These are phyloP conservation scores for Eidolon helvum DNA, from an alignment of 2,113 vertebrate species.

Conservation along the genomic window DNA sequence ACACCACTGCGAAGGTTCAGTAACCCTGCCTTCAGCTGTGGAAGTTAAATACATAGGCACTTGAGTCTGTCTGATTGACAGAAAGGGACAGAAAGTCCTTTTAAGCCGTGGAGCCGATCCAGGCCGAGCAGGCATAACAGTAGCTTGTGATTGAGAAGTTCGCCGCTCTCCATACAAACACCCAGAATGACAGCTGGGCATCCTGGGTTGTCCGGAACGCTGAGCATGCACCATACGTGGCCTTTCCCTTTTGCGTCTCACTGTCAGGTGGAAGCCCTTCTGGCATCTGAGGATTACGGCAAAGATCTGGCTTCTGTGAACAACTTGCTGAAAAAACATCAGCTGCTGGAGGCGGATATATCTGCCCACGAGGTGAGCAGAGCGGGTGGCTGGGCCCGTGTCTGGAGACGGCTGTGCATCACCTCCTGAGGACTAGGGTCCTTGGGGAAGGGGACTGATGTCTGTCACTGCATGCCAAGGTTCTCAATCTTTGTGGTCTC, in stretches of 20 bases:
- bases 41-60: too few relatives aligned
- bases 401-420: neutral
- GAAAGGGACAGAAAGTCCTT: neutral
- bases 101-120: too few relatives aligned
- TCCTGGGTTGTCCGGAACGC: neutral
- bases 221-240: rapidly evolving
- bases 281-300: conserved; percentile 98
- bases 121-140: too few relatives aligned
- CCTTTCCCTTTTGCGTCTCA: neutral
- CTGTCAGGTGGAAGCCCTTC: conserved; percentile 94
- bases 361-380: conserved; percentile 94
- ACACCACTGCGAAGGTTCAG: neutral
- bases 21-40: neutral
- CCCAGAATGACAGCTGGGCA: neutral
- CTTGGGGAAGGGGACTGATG: neutral
- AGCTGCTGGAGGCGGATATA: conserved; percentile 97
- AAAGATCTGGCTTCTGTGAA: conserved; percentile 99
- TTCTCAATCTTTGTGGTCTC: neutral
- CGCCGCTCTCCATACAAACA: neutral
- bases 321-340: conserved; percentile 98
- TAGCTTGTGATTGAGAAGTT: neutral
- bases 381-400: neutral
- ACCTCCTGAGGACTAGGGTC: rapidly evolving
- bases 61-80: neutral
- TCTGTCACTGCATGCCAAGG: rapidly evolving